phyloP scores from a whole-genome alignment of 2,797 vertebrate genomes.

The Brachyrhaphis roseni region DNA sequence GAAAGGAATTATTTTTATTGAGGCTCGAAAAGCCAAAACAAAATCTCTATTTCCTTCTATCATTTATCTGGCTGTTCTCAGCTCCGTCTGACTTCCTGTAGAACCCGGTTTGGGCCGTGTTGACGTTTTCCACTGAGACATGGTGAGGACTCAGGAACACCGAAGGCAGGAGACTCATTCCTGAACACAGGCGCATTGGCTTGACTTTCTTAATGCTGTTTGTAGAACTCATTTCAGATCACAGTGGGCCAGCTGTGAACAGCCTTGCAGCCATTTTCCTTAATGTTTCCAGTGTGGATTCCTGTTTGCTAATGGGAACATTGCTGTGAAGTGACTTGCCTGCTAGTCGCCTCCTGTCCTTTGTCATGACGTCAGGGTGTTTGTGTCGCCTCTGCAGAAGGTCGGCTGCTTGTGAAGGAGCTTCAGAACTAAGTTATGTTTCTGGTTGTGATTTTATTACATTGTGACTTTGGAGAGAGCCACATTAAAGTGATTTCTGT shows the following conservation, averaged over 20 bases:
- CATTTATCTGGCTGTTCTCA: background rate
- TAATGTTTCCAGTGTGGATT: conserved; percentile 39
- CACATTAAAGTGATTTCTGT: conserved; percentile 38
- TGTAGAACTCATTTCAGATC: conserved; percentile 62
- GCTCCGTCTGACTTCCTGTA: background rate
- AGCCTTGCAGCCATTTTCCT: conserved; percentile 60
- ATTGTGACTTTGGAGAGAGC: conserved; percentile 38
- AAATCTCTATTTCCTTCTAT: background rate
- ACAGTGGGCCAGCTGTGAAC: conserved; percentile 65
- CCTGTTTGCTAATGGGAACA: conserved; percentile 48
- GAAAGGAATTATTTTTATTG: background rate
- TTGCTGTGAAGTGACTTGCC: conserved; percentile 41
- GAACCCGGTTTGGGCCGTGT: background rate
- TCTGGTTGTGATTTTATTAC: conserved; percentile 13
- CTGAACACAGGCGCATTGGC: conserved; percentile 3
- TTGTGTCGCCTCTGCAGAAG: conserved; percentile 6
- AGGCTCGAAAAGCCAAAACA: background rate
- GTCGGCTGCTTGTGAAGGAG: background rate
- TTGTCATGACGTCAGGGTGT: conserved; percentile 18
- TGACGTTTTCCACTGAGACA: background rate
- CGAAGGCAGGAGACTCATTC: conserved; percentile 23
- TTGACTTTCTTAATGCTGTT: conserved; percentile 47
- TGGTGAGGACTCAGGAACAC: background rate
- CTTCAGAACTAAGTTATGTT: background rate
- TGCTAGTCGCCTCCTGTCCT: conserved; percentile 41